These are phyloP conservation scores for Percopsis omiscomaycus DNA, from an alignment of 2,797 vertebrate species.

Conservation along the genomic window DNA sequence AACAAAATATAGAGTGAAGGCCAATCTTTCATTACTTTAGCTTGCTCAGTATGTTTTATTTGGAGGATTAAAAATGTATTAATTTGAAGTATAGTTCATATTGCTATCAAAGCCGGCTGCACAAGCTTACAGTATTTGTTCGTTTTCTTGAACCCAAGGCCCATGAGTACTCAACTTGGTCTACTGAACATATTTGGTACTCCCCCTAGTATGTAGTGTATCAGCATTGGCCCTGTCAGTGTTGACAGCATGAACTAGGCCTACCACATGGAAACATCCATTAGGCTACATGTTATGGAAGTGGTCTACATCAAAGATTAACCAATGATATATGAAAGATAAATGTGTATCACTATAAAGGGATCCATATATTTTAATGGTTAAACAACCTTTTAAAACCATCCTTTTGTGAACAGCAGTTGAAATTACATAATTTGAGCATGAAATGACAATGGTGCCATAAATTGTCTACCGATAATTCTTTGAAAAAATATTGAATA, in stretches of 20 bases:
- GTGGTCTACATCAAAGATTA: neutral
- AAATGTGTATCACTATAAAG: neutral
- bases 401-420: neutral
- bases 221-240: too few relatives aligned
- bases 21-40: slow-evolving; percentile 38
- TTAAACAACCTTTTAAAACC: neutral
- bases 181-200: neutral
- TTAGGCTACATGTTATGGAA: too few relatives aligned
- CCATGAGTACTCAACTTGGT: neutral
- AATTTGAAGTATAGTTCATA: too few relatives aligned
- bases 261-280: too few relatives aligned
- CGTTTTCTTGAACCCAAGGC: neutral
- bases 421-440: neutral
- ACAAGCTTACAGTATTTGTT: too few relatives aligned
- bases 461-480: neutral
- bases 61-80: slow-evolving; percentile 51
- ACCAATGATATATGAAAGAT: neutral
- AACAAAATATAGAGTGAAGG: slow-evolving; percentile 11
- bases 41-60: slow-evolving; percentile 48
- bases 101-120: too few relatives aligned
- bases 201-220: too few relatives aligned
- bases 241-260: too few relatives aligned
- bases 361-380: neutral
- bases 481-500: slow-evolving; percentile 16
- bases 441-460: neutral